Evolutionary conservation across 2,113 vertebrate species (phyloP), one percentile per base, ranked within the genome.

Genomic region (Barnardius zonarius): DNA sequence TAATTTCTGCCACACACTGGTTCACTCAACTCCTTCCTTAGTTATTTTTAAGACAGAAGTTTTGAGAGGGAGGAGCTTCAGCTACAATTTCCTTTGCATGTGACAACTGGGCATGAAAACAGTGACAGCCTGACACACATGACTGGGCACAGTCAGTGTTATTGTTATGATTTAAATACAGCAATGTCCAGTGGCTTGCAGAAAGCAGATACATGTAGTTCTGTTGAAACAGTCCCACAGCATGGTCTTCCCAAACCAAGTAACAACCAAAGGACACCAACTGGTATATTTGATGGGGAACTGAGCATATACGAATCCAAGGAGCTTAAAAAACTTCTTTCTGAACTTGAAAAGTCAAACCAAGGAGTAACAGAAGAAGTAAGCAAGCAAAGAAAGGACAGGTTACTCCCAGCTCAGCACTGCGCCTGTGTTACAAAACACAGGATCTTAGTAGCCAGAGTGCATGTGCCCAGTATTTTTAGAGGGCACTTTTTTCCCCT

Each of bases 161-260:
- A 1, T 25, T 68, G 72, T 33, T 48, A 7, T 0, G 1, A n/a
- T 16, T 77, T 86, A 44, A 87, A 85, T 9, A 15, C 43, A 61
- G 43, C n/a, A 54, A 27, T 0, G 7, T 11, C 31, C 5, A 31
- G 27, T 9, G 43, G 24, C 33, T 74, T 4, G 0, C 27, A 15
- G 39, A 18, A 33, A 41, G 48, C 0, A 68, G 37, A 76, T 81
- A 57, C 0, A 0, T 1, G 3, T 24, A 33, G 24, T 14, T 78
- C 88, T 80, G 7, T 43, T 55, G 25, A 27, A 84, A 81, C 10
- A 49, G 51, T 16, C 43, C n/a, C 3, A 41, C 49, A 55, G 59
- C 44, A 57, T 2, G 2, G 41, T 31, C 68, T 39, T 73, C 55
- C 62, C 41, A 78, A 55, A 91, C 22, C 41, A 49, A 17, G 0